phyloP scores from a whole-genome alignment of 1,140 invertebrate species.

The Camponotus pennsylvanicus region DNA sequence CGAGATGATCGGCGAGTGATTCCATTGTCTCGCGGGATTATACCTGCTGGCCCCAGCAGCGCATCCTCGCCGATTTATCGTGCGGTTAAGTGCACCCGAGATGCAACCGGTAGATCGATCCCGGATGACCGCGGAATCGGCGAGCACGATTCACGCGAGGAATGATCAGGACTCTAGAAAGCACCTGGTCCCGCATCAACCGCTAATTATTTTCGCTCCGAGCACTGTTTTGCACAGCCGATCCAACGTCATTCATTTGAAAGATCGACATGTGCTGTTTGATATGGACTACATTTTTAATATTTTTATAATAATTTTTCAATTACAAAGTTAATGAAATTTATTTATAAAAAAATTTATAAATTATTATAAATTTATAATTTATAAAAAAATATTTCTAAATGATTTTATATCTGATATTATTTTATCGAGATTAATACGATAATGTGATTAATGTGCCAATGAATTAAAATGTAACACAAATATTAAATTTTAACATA shows the following conservation, averaged over 20 bases:
- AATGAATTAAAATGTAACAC: neutral
- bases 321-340: neutral
- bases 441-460: too few relatives aligned
- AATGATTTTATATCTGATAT: too few relatives aligned
- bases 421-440: too few relatives aligned
- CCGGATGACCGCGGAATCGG: conserved; percentile 70
- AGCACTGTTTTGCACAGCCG: conserved; percentile 19
- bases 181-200: conserved; percentile 48
- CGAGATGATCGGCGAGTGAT: neutral
- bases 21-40: conserved; percentile 13
- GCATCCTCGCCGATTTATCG: conserved; percentile 78
- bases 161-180: conserved; percentile 55
- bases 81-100: conserved; percentile 69
- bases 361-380: too few relatives aligned
- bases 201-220: conserved; percentile 40
- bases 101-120: conserved; percentile 72
- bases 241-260: conserved; percentile 18
- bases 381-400: too few relatives aligned
- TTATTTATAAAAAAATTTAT: too few relatives aligned
- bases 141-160: conserved; percentile 58
- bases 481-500: neutral
- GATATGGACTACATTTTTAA: too few relatives aligned
- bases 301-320: too few relatives aligned
- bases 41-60: conserved; percentile 66
- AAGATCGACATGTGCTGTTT: conserved; percentile 32